Evolutionary conservation across 2,888 invertebrate species (phyloP).

Genomic region (Pachymerium ferrugineum): DNA sequence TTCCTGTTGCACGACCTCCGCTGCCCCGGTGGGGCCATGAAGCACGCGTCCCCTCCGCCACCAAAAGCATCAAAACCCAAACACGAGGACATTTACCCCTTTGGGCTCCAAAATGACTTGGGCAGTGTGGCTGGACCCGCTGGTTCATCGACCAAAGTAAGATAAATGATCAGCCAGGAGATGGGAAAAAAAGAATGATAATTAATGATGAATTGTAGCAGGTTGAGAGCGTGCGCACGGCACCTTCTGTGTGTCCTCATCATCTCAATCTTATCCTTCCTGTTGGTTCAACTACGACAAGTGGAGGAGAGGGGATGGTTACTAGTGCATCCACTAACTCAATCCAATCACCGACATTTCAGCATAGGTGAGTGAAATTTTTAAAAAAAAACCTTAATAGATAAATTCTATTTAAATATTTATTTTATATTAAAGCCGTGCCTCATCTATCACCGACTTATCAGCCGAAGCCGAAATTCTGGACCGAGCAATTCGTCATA

Average conservation of each 20-base stretch:
- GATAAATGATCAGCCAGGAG: not conserved
- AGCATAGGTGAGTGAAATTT: constrained; percentile 34
- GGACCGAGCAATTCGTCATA: constrained; percentile 53
- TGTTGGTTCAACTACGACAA: constrained; percentile 30
- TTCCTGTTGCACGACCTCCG: not conserved
- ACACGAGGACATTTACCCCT: constrained; percentile 47
- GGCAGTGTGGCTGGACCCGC: constrained; percentile 44
- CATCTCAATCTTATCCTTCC: not conserved
- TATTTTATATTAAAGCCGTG: constrained; percentile 46
- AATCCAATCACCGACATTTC: constrained; percentile 35
- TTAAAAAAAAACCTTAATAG: not conserved
- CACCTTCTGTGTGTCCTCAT: not conserved
- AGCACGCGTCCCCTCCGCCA: constrained; percentile 36
- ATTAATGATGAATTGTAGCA: not conserved
- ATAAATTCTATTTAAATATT: not conserved
- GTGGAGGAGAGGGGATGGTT: constrained; percentile 29
- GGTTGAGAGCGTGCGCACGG: not conserved
- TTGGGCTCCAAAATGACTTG: constrained; percentile 49
- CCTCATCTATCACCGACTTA: constrained; percentile 51
- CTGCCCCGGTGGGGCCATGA: not conserved
- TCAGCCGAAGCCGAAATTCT: constrained; percentile 51
- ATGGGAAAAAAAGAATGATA: not conserved
- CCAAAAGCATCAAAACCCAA: constrained; percentile 37
- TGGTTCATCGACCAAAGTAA: constrained; percentile 43
- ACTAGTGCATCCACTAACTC: constrained; percentile 34